Percentiles rank a stretch among this genome's conserved stretches.
phyloP scores from a whole-genome alignment of 2,888 invertebrate genomes.

The Patella caerulea region DNA sequence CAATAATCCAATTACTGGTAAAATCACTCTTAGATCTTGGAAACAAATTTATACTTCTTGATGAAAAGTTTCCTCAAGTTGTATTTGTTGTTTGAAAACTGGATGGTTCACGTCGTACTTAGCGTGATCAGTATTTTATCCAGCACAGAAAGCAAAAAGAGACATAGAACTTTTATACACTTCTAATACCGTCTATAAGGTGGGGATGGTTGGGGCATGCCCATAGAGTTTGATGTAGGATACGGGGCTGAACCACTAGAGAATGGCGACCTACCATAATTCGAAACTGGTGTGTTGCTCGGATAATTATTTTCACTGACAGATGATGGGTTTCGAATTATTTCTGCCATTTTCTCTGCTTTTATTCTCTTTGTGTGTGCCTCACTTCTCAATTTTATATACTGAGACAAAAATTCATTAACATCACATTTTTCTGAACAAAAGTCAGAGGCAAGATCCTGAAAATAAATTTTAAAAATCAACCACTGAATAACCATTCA shows the following conservation, averaged over 20 bases:
- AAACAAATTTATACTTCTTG: too few relatives aligned
- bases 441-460: conserved; percentile 84
- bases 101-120: too few relatives aligned
- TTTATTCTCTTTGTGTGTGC: conserved; percentile 90
- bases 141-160: too few relatives aligned
- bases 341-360: conserved; percentile 88
- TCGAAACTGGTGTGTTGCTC: not conserved
- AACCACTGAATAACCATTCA: too few relatives aligned
- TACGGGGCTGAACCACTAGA: conserved; percentile 20
- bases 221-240: conserved; percentile 15
- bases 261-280: conserved; percentile 16
- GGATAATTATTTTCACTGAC: conserved; percentile 2
- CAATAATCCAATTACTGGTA: too few relatives aligned
- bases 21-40: too few relatives aligned
- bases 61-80: too few relatives aligned
- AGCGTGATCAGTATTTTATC: too few relatives aligned
- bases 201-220: too few relatives aligned
- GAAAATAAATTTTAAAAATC: conserved; percentile 32
- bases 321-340: conserved; percentile 61
- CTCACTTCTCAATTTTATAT: conserved; percentile 81
- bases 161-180: too few relatives aligned
- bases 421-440: conserved; percentile 79
- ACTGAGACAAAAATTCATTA: conserved; percentile 89
- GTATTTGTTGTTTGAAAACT: too few relatives aligned
- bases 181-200: too few relatives aligned